phyloP scores from a whole-genome alignment of 2,113 vertebrate species.

The Numida meleagris region DNA sequence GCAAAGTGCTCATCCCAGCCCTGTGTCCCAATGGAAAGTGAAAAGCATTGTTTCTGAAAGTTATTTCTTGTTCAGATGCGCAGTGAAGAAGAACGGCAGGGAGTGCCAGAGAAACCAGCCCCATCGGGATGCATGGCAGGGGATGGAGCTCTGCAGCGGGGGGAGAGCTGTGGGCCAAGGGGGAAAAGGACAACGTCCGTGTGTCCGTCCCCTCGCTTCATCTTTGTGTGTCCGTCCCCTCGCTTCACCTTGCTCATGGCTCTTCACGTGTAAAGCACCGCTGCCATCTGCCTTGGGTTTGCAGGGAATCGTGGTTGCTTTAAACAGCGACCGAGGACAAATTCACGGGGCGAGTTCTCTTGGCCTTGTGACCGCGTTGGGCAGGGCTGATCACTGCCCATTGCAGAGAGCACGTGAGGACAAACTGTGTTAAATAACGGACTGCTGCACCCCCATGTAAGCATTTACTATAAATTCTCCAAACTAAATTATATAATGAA shows the following conservation, averaged over 20 bases:
- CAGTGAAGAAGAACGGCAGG: rapidly evolving
- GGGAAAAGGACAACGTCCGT: no score
- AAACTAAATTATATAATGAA: background rate
- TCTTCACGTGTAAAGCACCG: rapidly evolving
- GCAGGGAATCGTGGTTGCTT: background rate
- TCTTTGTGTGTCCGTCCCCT: no score
- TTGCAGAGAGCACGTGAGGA: rapidly evolving
- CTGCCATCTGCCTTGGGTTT: rapidly evolving
- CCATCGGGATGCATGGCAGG: rapidly evolving
- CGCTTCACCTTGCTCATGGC: no score
- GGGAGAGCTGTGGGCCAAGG: no score
- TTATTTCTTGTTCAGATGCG: rapidly evolving
- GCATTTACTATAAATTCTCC: background rate
- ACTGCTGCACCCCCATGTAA: rapidly evolving
- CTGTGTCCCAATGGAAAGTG: no score
- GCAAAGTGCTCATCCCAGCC: rapidly evolving
- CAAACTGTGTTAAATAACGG: rapidly evolving
- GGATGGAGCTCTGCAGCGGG: background rate
- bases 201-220: no score
- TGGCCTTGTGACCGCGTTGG: background rate
- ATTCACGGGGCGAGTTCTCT: rapidly evolving
- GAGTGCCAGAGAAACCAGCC: rapidly evolving
- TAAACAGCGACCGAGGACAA: background rate
- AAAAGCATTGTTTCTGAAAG: background rate
- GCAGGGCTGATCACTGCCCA: rapidly evolving